Evolutionary conservation across 2,113 vertebrate species (phyloP).

Genomic region (Caracal caracal): DNA sequence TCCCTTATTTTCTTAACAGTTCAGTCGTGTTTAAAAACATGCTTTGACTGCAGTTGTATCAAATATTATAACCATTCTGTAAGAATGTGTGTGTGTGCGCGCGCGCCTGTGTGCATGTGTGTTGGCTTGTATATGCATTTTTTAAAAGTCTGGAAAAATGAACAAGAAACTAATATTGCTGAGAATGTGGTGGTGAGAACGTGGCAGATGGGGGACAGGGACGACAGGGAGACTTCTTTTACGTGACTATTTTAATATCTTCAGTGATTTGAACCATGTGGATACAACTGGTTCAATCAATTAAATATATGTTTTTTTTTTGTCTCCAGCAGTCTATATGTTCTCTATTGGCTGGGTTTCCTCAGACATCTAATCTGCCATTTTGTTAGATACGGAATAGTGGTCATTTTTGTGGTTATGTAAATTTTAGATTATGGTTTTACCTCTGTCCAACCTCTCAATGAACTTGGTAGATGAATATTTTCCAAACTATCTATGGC

Average conservation of each 20-base stretch:
- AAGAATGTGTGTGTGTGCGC: background rate
- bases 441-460: background rate
- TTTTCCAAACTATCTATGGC: background rate
- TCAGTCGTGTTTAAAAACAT: background rate
- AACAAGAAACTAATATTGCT: background rate
- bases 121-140: background rate
- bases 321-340: background rate
- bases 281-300: background rate
- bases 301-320: background rate
- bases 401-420: background rate
- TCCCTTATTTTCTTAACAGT: background rate
- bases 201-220: background rate
- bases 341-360: background rate
- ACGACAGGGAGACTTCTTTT: background rate
- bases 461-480: background rate
- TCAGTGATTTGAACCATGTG: constrained; percentile 4
- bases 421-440: background rate
- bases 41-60: background rate
- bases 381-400: constrained; percentile 26
- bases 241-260: background rate
- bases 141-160: background rate
- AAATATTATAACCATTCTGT: background rate
- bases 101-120: background rate
- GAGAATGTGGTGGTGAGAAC: background rate
- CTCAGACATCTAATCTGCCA: background rate